Percentiles rank a stretch among this genome's conserved stretches.
Evolutionary conservation across 2,113 vertebrate genomes (phyloP).

Genomic region (Willisornis vidua): DNA sequence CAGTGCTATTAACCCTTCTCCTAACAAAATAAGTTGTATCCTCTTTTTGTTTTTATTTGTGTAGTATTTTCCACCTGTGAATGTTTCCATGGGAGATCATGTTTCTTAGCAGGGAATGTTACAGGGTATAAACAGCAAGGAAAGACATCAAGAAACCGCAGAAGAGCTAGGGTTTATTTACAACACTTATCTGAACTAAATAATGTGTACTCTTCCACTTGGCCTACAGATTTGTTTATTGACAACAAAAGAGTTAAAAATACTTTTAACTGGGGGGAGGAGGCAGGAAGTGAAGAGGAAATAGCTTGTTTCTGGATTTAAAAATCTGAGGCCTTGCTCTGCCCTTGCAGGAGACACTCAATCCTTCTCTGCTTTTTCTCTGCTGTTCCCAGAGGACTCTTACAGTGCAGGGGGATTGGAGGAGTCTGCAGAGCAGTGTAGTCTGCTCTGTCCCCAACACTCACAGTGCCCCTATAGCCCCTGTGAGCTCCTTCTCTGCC

Average conservation of each 20-base stretch:
- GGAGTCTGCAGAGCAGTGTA: fast-evolving
- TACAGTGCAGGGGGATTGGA: fast-evolving
- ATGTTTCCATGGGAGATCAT: background rate
- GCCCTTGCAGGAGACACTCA: fast-evolving
- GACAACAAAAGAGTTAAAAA: background rate
- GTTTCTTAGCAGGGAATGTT: background rate
- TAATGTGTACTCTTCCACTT: background rate
- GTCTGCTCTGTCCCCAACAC: background rate
- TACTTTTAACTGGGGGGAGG: fast-evolving
- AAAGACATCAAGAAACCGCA: background rate
- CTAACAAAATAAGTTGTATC: background rate
- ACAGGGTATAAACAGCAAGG: fast-evolving
- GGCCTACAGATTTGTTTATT: background rate
- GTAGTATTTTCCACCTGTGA: background rate
- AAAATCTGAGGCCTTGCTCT: background rate
- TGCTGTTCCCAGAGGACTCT: fast-evolving
- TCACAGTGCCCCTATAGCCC: fast-evolving
- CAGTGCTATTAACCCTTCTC: fast-evolving
- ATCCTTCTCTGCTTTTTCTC: background rate
- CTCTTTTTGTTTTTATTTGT: background rate
- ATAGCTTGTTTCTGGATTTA: background rate
- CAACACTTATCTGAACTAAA: background rate
- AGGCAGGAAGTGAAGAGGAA: background rate
- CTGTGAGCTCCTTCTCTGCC: background rate
- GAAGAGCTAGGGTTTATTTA: background rate